These are phyloP conservation scores for Phenganax stokvisi DNA, from an alignment of 92 coral and sea anemone genomes.

Conservation along the genomic window DNA sequence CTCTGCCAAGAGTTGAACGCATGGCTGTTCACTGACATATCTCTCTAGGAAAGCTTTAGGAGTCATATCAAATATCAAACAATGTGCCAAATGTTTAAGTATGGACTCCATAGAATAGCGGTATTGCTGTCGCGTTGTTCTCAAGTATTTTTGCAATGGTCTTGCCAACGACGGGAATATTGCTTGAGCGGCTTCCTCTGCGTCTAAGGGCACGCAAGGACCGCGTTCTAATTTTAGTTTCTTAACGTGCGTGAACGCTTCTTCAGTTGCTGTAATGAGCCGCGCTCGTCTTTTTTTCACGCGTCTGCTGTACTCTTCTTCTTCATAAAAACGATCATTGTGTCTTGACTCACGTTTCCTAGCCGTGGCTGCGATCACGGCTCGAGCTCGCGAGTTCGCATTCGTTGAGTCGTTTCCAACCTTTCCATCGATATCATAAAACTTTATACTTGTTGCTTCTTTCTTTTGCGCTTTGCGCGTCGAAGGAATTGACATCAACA, in stretches of 20 bases:
- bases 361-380: constrained; percentile 87
- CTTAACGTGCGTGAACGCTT: constrained; percentile 91
- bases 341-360: constrained; percentile 88
- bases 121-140: constrained; percentile 90
- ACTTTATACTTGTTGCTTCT: constrained; percentile 89
- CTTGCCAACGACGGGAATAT: constrained; percentile 98
- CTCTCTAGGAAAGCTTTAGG: constrained; percentile 97
- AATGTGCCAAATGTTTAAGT: constrained; percentile 91
- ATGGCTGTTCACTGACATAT: constrained; percentile 81
- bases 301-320: constrained; percentile 80
- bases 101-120: constrained; percentile 98
- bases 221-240: constrained; percentile 86
- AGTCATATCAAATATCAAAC: constrained; percentile 92
- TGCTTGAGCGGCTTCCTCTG: constrained; percentile 97
- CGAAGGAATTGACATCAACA: constrained; percentile 80
- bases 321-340: constrained; percentile 95
- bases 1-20: constrained; percentile 65
- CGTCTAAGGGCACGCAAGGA: constrained; percentile 95
- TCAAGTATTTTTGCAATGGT: constrained; percentile 87
- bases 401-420: constrained; percentile 59
- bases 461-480: constrained; percentile 62
- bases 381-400: constrained; percentile 84
- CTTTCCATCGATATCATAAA: constrained; percentile 93
- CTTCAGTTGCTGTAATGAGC: constrained; percentile 70
- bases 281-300: constrained; percentile 84